Percentiles rank a stretch among this genome's conserved stretches.
phyloP scores from a whole-genome alignment of 2,113 vertebrate species.

The Trachemys scripta region DNA sequence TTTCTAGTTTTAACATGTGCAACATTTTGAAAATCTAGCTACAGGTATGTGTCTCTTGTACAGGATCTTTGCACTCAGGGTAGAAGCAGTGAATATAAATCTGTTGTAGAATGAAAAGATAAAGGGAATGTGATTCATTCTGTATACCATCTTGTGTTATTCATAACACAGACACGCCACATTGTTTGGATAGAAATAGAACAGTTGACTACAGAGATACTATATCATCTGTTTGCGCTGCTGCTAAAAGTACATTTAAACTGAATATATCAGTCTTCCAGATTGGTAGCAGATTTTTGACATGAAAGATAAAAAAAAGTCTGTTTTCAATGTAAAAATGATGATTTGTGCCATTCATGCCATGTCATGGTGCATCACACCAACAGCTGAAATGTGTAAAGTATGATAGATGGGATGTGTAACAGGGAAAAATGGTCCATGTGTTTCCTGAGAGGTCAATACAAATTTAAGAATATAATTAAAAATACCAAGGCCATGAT shows the following conservation, averaged over 20 bases:
- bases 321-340: slow-evolving; percentile 7
- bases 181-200: not conserved
- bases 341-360: slow-evolving; percentile 16
- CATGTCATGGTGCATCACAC: not conserved
- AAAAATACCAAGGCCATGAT: fast-evolving
- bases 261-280: not conserved
- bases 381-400: not conserved
- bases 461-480: not conserved
- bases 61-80: not conserved
- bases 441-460: not conserved
- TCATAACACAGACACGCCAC: not conserved
- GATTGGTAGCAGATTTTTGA: slow-evolving; percentile 28
- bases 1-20: not conserved
- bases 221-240: not conserved
- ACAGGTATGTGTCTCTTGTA: not conserved
- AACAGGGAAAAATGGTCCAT: not conserved
- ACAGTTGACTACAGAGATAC: not conserved
- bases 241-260: slow-evolving; percentile 28
- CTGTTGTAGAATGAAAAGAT: not conserved
- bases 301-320: not conserved
- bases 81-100: not conserved
- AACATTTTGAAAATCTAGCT: not conserved
- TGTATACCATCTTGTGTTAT: not conserved
- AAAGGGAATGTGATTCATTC: not conserved
- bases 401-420: not conserved